Percentiles rank a stretch among this genome's conserved stretches.
Conservation (phyloP, 2,797 vertebrate genomes). For the Adelosebastes latens region DNA sequence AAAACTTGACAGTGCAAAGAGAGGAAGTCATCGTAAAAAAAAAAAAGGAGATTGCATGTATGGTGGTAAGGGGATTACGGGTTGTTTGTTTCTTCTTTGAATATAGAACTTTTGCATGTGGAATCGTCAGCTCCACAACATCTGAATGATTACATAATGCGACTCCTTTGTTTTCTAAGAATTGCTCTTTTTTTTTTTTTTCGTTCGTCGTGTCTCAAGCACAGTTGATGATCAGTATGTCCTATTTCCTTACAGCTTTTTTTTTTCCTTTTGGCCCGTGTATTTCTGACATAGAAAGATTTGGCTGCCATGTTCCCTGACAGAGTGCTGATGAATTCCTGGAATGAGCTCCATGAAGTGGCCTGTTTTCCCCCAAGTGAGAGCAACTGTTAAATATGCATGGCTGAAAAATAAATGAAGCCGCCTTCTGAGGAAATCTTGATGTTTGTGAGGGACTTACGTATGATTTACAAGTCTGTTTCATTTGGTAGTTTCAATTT, state of each 20-base stretch:
- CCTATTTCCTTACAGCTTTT: constrained; percentile 44
- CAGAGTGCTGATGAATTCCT: constrained; percentile 76
- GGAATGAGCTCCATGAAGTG: constrained; percentile 73
- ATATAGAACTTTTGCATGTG: constrained; percentile 32
- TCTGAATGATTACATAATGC: constrained; percentile 41
- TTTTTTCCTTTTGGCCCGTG: constrained; percentile 9
- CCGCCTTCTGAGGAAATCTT: constrained; percentile 72
- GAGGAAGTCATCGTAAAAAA: constrained; percentile 27
- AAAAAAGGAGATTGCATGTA: constrained; percentile 7
- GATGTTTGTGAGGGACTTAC: constrained; percentile 60
- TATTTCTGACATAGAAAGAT: constrained; percentile 71
- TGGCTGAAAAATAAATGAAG: constrained; percentile 76
- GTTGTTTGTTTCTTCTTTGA: constrained; percentile 43
- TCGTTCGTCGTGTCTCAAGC: constrained; percentile 6
- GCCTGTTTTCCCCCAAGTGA: constrained; percentile 69
- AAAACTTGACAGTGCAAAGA: constrained; percentile 45
- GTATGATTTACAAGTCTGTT: constrained; percentile 69
- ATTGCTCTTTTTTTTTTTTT: constrained; percentile 30
- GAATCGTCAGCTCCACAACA: constrained; percentile 9
- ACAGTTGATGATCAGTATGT: constrained; percentile 53
- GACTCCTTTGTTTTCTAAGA: constrained; percentile 20
- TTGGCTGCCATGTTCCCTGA: constrained; percentile 69
- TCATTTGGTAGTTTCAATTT: constrained; percentile 59
- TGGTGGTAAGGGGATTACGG: constrained; percentile 22
- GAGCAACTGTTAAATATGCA: constrained; percentile 77